A percentile compares a stretch with the other conserved stretches of the same genome.
Evolutionary conservation across 2,888 invertebrate species (phyloP).

Genomic region (Carabus problematicus): DNA sequence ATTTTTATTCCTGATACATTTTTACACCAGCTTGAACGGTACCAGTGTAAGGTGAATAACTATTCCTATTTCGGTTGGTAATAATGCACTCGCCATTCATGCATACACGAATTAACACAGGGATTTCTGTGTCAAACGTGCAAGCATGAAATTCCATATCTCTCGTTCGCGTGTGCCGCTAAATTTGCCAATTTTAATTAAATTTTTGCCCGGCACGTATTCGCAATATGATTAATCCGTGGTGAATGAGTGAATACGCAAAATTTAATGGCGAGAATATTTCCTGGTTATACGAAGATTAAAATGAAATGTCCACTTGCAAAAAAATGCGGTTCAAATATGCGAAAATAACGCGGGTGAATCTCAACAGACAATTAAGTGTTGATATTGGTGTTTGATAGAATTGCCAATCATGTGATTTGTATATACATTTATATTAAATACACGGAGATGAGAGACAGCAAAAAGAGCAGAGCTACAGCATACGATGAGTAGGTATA

Average conservation of each 20-base stretch:
- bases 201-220: neutral
- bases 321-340: neutral
- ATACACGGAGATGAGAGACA: conserved; percentile 32
- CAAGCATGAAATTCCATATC: conserved; percentile 2
- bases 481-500: neutral
- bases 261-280: neutral
- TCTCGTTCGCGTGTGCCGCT: neutral
- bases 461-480: conserved; percentile 11
- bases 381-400: no score
- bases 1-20: neutral
- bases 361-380: no score
- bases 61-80: no score
- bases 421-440: conserved; percentile 33
- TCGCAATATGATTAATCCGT: neutral
- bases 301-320: neutral
- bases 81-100: no score
- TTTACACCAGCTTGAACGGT: neutral
- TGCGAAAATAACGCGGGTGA: conserved; percentile 18
- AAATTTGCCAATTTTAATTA: conserved; percentile 11
- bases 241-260: neutral
- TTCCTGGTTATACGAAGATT: no score
- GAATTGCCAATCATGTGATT: no score
- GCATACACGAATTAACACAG: no score
- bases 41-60: no score
- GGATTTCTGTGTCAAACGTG: neutral